These are phyloP conservation scores for Caenorhabditis virilis DNA, from an alignment of 2,888 invertebrate genomes.

Conservation along the genomic window DNA sequence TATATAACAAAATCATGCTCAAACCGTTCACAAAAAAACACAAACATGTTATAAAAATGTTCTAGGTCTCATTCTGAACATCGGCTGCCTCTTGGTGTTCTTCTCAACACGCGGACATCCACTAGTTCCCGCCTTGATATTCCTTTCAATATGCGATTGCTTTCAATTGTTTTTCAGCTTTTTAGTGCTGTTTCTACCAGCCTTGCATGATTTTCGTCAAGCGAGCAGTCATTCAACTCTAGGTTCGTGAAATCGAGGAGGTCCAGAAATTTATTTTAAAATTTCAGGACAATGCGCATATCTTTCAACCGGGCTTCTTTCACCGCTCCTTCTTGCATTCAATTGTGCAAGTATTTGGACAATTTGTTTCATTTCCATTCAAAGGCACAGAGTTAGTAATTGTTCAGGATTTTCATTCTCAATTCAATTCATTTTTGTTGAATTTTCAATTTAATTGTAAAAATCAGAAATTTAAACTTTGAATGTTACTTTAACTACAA, in stretches of 20 bases:
- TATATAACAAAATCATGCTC: background rate
- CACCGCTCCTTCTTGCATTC: slow-evolving; percentile 58
- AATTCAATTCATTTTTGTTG: background rate
- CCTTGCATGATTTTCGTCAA: slow-evolving; percentile 60
- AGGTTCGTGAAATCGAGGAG: background rate
- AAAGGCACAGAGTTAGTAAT: slow-evolving; percentile 56
- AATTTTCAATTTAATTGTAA: background rate
- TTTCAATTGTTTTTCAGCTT: slow-evolving; percentile 65
- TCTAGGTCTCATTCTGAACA: slow-evolving; percentile 57
- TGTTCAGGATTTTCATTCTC: background rate
- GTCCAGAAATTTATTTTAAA: background rate
- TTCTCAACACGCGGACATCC: slow-evolving; percentile 37
- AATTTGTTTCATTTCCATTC: slow-evolving; percentile 65
- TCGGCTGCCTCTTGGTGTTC: slow-evolving; percentile 60
- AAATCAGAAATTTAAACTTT: background rate
- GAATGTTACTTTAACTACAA: background rate
- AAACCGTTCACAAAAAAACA: no score
- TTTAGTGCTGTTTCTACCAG: slow-evolving; percentile 65
- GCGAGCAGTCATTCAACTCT: slow-evolving; percentile 11
- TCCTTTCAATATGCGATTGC: slow-evolving; percentile 63
- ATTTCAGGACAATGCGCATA: slow-evolving; percentile 62
- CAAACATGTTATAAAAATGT: no score
- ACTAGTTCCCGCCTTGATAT: slow-evolving; percentile 55
- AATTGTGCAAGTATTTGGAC: slow-evolving; percentile 68
- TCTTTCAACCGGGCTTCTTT: slow-evolving; percentile 60